These are phyloP conservation scores for Chesias legatella DNA, from an alignment of 2,888 invertebrate genomes.

Conservation along the genomic window DNA sequence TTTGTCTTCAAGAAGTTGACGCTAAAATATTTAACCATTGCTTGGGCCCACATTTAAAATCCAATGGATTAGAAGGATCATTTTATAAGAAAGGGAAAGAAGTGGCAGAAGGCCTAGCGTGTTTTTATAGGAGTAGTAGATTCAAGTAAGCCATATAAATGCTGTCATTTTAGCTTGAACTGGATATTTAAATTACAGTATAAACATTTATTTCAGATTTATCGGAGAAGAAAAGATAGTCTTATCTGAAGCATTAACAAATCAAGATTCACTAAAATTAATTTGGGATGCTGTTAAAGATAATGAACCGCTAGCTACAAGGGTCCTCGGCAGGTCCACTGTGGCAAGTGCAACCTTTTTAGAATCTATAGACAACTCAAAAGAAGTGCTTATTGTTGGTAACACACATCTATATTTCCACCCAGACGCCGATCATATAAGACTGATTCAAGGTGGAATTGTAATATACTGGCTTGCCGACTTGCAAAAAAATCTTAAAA, in stretches of 20 bases:
- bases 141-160: conserved; percentile 78
- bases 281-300: conserved; percentile 82
- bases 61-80: conserved; percentile 78
- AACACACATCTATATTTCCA: conserved; percentile 97
- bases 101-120: conserved; percentile 89
- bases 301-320: conserved; percentile 78
- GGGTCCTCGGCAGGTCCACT: conserved; percentile 84
- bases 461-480: conserved; percentile 85
- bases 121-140: conserved; percentile 85
- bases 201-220: conserved; percentile 67
- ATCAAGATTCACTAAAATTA: conserved; percentile 69
- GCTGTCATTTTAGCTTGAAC: conserved; percentile 1
- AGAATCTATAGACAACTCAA: conserved; percentile 76
- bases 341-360: conserved; percentile 83
- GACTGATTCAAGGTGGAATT: conserved; percentile 90
- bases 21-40: conserved; percentile 85
- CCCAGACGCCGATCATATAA: conserved; percentile 93
- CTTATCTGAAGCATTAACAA: conserved; percentile 81
- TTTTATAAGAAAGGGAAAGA: conserved; percentile 87
- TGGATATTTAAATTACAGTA: conserved; percentile 1
- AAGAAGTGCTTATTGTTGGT: conserved; percentile 84
- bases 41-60: conserved; percentile 80
- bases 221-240: conserved; percentile 77
- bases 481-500: conserved; percentile 61
- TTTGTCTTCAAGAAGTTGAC: conserved; percentile 97